Conservation (phyloP, 2,797 vertebrate genomes). For the Acanthurus tractus region DNA sequence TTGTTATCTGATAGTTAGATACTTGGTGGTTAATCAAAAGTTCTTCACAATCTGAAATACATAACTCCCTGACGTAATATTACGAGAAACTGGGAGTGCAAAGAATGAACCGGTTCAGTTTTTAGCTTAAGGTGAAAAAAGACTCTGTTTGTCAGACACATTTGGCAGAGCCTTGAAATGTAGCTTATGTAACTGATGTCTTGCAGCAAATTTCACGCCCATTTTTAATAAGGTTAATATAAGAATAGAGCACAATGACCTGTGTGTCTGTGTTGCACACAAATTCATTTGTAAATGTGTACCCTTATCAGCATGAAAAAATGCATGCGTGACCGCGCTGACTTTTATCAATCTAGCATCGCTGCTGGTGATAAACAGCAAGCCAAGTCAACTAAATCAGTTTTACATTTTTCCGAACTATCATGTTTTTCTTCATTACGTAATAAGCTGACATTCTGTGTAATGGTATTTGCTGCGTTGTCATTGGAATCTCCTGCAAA, state of each 20-base stretch:
- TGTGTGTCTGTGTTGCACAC: not conserved
- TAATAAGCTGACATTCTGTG: constrained; percentile 6
- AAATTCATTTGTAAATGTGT: not conserved
- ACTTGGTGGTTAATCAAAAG: too few species aligned
- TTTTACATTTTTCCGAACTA: constrained; percentile 3
- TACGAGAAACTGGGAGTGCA: too few species aligned
- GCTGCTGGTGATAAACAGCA: constrained; percentile 15
- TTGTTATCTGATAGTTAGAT: too few species aligned
- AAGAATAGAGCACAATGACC: not conserved
- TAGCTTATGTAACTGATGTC: not conserved
- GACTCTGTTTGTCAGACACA: not conserved
- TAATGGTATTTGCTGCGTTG: not conserved
- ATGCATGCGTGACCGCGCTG: not conserved
- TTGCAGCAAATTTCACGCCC: not conserved
- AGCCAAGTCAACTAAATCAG: not conserved
- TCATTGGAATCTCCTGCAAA: not conserved
- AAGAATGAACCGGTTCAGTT: too few species aligned
- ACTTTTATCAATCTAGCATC: constrained; percentile 17
- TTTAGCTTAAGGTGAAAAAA: too few species aligned
- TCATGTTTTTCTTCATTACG: not conserved
- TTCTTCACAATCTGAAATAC: too few species aligned
- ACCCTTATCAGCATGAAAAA: constrained; percentile 12
- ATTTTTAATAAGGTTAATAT: not conserved
- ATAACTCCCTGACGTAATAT: too few species aligned
- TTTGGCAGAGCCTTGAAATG: not conserved